These are phyloP conservation scores for Amblyopsis rosae DNA, from an alignment of 2,113 vertebrate genomes.

Conservation along the genomic window DNA sequence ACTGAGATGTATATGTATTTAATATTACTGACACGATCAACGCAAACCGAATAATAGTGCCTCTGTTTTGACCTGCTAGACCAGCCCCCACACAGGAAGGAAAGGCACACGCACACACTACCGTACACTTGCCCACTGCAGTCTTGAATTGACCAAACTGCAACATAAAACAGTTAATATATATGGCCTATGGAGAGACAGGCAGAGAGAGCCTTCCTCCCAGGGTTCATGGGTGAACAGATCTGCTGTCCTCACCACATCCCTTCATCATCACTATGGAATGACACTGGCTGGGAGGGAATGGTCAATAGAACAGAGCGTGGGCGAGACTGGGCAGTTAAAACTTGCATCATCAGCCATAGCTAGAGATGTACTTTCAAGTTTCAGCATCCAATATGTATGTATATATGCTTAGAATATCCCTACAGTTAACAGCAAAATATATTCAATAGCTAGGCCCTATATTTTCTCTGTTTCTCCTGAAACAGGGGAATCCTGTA, in stretches of 20 bases:
- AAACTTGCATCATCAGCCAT: no score
- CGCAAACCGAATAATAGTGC: neutral
- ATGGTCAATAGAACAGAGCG: neutral
- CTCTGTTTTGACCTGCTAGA: neutral
- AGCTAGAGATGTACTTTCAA: no score
- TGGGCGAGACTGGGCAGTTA: no score
- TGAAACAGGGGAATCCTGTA: no score
- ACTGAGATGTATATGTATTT: neutral
- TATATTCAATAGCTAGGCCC: no score
- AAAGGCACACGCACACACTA: conserved; percentile 1
- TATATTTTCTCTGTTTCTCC: no score
- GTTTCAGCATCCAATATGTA: no score
- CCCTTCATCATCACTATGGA: conserved; percentile 22
- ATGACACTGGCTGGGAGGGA: conserved; percentile 1
- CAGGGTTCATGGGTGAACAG: conserved; percentile 29
- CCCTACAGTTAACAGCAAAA: no score
- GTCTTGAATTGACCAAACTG: conserved; percentile 12
- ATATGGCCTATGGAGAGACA: conserved; percentile 26
- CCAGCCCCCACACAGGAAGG: neutral
- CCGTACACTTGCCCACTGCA: neutral
- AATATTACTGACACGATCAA: neutral
- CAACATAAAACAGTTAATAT: neutral
- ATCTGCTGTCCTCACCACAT: conserved; percentile 25
- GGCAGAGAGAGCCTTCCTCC: conserved; percentile 13
- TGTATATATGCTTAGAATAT: no score